A percentile compares a stretch with the other conserved stretches of the same genome.
These are phyloP conservation scores for Numida meleagris DNA, from an alignment of 2,113 vertebrate species.

Conservation along the genomic window DNA sequence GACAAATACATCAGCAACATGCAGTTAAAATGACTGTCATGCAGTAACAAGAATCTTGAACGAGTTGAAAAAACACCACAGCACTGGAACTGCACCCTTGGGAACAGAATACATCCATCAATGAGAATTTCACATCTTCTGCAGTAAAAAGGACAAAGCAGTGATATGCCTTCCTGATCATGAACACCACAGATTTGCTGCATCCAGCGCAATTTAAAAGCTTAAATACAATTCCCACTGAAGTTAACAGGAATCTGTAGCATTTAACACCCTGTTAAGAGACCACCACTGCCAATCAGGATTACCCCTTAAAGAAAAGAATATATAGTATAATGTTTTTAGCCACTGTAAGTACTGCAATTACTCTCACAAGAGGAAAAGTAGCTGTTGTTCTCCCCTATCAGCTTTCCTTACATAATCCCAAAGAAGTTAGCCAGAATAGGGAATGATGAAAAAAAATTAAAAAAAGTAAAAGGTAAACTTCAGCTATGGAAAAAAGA, in stretches of 20 bases:
- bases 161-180: not conserved
- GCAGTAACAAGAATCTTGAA: not conserved
- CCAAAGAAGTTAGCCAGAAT: conserved; percentile 38
- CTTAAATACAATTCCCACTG: conserved; percentile 22
- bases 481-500: conserved; percentile 47
- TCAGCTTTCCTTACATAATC: conserved; percentile 36
- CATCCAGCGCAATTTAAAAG: conserved; percentile 8
- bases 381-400: conserved; percentile 13
- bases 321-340: not conserved
- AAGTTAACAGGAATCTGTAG: not conserved
- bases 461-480: not conserved
- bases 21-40: not conserved
- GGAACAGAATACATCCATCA: not conserved
- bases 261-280: conserved; percentile 46
- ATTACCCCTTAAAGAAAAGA: conserved; percentile 7
- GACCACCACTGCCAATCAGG: not conserved
- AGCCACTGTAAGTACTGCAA: not conserved
- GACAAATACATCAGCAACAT: not conserved
- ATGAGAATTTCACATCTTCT: not conserved
- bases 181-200: conserved; percentile 20
- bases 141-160: not conserved
- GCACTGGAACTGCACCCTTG: not conserved
- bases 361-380: conserved; percentile 29
- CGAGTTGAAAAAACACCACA: not conserved
- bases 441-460: not conserved